Conservation (phyloP, 2,797 vertebrate species). For the Dicrostonyx torquatus region DNA sequence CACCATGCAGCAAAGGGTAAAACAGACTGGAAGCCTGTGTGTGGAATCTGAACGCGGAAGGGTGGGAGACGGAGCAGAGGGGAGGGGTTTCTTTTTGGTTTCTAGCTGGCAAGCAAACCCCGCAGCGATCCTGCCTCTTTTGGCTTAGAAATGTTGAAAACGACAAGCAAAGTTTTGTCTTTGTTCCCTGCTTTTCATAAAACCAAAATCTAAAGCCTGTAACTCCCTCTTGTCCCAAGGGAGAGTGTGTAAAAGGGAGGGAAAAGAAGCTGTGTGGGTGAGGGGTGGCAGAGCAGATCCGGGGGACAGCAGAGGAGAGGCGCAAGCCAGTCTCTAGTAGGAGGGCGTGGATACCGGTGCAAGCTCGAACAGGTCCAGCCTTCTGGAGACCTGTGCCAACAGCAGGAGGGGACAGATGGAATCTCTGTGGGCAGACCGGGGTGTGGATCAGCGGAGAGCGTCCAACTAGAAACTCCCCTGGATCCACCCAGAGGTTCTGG, state of each 20-base stretch:
- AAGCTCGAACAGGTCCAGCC: constrained; percentile 74
- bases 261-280: constrained; percentile 30
- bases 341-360: constrained; percentile 65
- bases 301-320: not conserved
- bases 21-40: constrained; percentile 11
- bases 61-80: not conserved
- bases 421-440: not conserved
- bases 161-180: constrained; percentile 57
- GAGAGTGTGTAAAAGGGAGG: constrained; percentile 50
- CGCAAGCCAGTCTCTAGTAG: constrained; percentile 5
- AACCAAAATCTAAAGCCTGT: constrained; percentile 40
- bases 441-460: not conserved
- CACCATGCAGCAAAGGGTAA: not conserved
- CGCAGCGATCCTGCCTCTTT: not conserved
- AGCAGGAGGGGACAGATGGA: not conserved
- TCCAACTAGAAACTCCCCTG: constrained; percentile 8
- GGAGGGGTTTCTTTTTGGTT: not conserved
- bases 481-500: not conserved
- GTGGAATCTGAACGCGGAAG: not conserved
- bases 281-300: constrained; percentile 38
- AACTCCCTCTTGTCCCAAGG: constrained; percentile 43
- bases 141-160: not conserved
- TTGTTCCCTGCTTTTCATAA: not conserved
- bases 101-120: not conserved
- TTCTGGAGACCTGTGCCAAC: constrained; percentile 32